Evolutionary conservation across 2,888 invertebrate species (phyloP), one percentile per base, ranked within the genome.

Genomic region (Macaria liturata): DNA sequence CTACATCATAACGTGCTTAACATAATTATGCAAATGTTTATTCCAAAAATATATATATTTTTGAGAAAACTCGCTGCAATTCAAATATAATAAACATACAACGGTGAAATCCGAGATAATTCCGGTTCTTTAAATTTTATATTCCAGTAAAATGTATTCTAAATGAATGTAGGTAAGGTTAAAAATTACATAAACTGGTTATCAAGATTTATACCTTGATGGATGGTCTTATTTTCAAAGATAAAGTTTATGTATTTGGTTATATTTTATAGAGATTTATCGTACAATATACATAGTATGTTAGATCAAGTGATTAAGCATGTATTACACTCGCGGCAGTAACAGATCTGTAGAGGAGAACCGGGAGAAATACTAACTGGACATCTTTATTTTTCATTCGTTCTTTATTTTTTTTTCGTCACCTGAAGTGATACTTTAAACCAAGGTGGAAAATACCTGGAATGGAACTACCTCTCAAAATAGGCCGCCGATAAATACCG

Each of bases 211-310:
- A 42, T 42, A 39, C 47, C 42, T 63, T 73, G 75, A 76, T 75
- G 69, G 72, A 76, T 76, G 59, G 68, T 70, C 68, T 72, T 76
- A 71, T 76, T 78, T 75, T 72, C 67, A 57, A 66, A 66, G 75
- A 76, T 74, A 72, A 72, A 42, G 34, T 47, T 55, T 49, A 37
- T 49, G 39, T 47, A 42, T 8, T 42, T 42, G 9, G 42, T 42
- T 42, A n/a, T 42, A 42, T 55, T 53, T 46, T 32, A 40, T 46
- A 31, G 31, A 40, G 32, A 46, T 45, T 39, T 50, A 40, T 49
- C 49, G n/a, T n/a, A 37, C 7, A 37, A 37, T 8, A 42, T 42
- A 42, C 9, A 20, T 20, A 20, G 20, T 5, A 42, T 42, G 4
- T 42, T 42, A 42, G 4, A 8, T 42, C 9, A 7, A 37, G 34